These are phyloP conservation scores for Lissocephala sabroskyi DNA, from an alignment of 2,888 invertebrate genomes.

Conservation along the genomic window DNA sequence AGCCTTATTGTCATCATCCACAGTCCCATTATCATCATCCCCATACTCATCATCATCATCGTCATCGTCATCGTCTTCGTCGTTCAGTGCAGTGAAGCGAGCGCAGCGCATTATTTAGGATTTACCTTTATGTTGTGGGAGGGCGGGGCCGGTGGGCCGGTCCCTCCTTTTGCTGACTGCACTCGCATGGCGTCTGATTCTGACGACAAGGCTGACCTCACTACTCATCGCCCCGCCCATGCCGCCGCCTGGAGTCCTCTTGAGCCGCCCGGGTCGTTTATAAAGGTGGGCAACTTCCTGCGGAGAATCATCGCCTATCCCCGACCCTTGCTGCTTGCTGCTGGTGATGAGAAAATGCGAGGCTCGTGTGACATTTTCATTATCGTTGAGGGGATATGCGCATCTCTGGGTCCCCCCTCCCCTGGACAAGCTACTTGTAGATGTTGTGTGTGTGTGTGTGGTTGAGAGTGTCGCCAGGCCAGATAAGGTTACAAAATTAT, in stretches of 20 bases:
- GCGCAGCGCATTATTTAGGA: conserved; percentile 63
- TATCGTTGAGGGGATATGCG: conserved; percentile 66
- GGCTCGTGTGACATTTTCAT: conserved; percentile 70
- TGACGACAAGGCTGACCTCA: conserved; percentile 10
- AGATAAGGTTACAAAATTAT: conserved; percentile 69
- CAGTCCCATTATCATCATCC: too few relatives aligned
- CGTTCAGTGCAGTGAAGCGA: conserved; percentile 47
- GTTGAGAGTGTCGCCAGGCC: conserved; percentile 23
- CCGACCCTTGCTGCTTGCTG: conserved; percentile 23
- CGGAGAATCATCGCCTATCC: conserved; percentile 27
- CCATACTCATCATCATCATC: too few relatives aligned
- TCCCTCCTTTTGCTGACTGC: conserved; percentile 41
- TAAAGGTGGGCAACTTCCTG: too few relatives aligned
- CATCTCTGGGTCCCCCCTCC: conserved; percentile 29
- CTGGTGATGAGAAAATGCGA: conserved; percentile 68
- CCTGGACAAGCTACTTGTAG: neutral
- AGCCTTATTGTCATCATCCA: too few relatives aligned
- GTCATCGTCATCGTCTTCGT: too few relatives aligned
- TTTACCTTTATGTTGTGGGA: conserved; percentile 64
- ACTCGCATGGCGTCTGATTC: conserved; percentile 31
- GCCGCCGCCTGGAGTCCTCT: neutral
- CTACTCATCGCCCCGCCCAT: neutral
- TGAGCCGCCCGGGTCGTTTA: conserved; percentile 25
- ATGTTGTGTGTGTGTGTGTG: too few relatives aligned
- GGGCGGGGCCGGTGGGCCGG: conserved; percentile 17